Evolutionary conservation across 2,113 vertebrate species (phyloP), one percentile per base, ranked within the genome.

Genomic region (Catagonus wagneri): DNA sequence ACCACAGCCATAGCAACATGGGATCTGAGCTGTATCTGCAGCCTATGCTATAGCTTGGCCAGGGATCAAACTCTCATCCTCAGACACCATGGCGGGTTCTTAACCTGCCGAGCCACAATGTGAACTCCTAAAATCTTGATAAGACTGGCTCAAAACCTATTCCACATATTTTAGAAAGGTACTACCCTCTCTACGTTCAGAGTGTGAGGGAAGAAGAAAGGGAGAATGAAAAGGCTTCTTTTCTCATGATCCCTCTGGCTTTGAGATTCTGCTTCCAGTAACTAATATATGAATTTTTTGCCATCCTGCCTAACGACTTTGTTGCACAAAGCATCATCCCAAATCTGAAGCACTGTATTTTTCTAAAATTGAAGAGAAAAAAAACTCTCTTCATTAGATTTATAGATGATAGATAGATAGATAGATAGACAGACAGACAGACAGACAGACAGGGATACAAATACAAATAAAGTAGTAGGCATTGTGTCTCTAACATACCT

Each of bases 81-180:
- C n/a, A n/a, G n/a, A n/a, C n/a, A n/a, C n/a, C n/a, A n/a, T n/a
- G n/a, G n/a, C n/a, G n/a, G n/a, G n/a, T n/a, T n/a, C 44, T 44
- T 44, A 44, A 44, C 44, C 44, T 44, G 44, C 44, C 8, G 44
- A 44, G 44, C 44, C 44, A 44, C 44, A 44, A 44, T 44, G 44
- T 44, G 44, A 44, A 44, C 44, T 44, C 44, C 44, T 44, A 78
- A 66, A 6, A 86, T 69, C 8, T 58, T 79, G 10, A 83, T 66
- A 68, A 71, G 54, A n/a, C n/a, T 84, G 20, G 13, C 61, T 89
- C 29, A 76, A 52, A 78, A 78, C 20, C 2, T 19, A 15, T 20
- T 93, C 10, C 15, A 23, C 34, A 54, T 56, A 32, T 94, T 92
- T 96, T 58, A 83, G 44, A 90, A 92, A 78, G 34, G 36, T 88